Evolutionary conservation across 2,113 vertebrate genomes (phyloP), one percentile per base, ranked within the genome.

Genomic region (Etheostoma spectabile): DNA sequence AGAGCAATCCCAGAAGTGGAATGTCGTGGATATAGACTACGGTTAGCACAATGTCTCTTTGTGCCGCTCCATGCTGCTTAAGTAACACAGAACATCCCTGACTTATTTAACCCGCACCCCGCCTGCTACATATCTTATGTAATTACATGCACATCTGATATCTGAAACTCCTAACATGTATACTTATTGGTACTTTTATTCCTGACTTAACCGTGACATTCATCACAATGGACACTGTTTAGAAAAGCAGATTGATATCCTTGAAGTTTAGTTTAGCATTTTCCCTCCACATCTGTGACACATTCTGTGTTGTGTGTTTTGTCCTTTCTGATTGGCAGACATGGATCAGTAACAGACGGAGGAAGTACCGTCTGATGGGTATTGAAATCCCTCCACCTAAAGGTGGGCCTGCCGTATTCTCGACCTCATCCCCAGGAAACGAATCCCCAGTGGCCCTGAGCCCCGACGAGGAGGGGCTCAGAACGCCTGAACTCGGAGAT

Each of bases 261-360:
- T 51, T 45, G 7, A 57, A 30, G 14, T 42, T 18, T 48, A 22
- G 22, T 33, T 2, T 0, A 42, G 19, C 51, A 38, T 77, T 51
- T 35, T 75, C 22, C 12, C 38, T n/a, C 10, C 6, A 18, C 3
- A 0, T 14, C 10, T 48, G 11, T 49, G 21, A 64, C 22, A 52
- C 56, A 22, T 35, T 27, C 6, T 8, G 2, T 11, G 6, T 49
- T 65, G 4, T 67, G 30, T 70, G 19, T 76, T 65, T 6, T 56
- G 22, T 56, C 53, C 49, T 73, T 55, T 74, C 64, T 65, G n/a
- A 45, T 68, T 66, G 61, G 30, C 96, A 99, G 98, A 99, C 98
- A 57, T 99, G 98, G 98, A 99, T 99, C 91, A 98, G 98, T 89
- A 99, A 99, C 95, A 95, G 97, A 89, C 97, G 98, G 92, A 96